Percentiles rank a stretch among this genome's conserved stretches.
Conservation (phyloP, 2,113 vertebrate genomes). For the Osmerus mordax region DNA sequence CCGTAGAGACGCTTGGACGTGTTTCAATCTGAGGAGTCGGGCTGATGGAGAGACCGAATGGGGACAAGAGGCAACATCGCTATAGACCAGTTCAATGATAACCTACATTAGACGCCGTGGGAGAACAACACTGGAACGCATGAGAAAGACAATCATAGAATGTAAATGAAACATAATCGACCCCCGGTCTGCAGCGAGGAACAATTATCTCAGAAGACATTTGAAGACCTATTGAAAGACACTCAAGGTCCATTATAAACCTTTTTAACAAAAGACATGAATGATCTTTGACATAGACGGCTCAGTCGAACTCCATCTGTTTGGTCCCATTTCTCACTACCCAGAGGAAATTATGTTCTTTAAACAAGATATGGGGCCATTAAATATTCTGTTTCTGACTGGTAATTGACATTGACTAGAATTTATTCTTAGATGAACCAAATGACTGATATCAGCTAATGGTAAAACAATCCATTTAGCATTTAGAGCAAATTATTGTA, state of each 20-base stretch:
- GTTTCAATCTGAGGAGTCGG: slow-evolving; percentile 31
- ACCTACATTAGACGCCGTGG: too few relatives aligned
- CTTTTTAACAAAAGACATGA: background rate
- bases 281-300: background rate
- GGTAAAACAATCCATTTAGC: slow-evolving; percentile 39
- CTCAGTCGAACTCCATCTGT: background rate
- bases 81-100: too few relatives aligned
- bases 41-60: slow-evolving; percentile 32
- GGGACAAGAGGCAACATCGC: too few relatives aligned
- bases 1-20: slow-evolving; percentile 24
- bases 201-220: slow-evolving; percentile 8
- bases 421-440: slow-evolving; percentile 27
- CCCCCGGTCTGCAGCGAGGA: background rate
- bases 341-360: slow-evolving; percentile 2
- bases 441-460: slow-evolving; percentile 44
- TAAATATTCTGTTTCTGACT: slow-evolving; percentile 10
- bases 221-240: background rate
- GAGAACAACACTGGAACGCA: too few relatives aligned
- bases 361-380: slow-evolving; percentile 13
- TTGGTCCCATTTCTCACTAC: slow-evolving; percentile 2
- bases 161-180: background rate
- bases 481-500: slow-evolving; percentile 44
- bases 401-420: slow-evolving; percentile 36
- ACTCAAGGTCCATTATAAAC: background rate
- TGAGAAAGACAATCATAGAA: background rate